Evolutionary conservation across 2,888 invertebrate species (phyloP).

Genomic region (Eupithecia dodoneata): DNA sequence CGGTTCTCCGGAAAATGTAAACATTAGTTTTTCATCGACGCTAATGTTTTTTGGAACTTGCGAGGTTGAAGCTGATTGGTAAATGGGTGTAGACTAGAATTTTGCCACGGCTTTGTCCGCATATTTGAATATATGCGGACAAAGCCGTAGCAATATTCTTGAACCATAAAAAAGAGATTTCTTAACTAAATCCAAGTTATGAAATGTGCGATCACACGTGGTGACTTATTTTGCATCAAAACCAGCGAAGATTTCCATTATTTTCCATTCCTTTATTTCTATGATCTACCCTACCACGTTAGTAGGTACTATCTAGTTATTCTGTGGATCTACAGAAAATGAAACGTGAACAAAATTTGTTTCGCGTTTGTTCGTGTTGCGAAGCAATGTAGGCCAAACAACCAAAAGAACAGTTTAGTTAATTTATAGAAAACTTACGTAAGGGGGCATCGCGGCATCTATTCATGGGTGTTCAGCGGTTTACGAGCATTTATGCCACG

Average conservation of each 20-base stretch:
- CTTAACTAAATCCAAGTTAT: too few relatives aligned
- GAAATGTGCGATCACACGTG: neutral
- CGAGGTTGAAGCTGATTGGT: neutral
- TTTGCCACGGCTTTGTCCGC: conserved; percentile 3
- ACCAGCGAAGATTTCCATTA: neutral
- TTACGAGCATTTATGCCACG: conserved; percentile 17
- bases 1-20: conserved; percentile 34
- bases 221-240: neutral
- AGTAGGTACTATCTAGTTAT: too few relatives aligned
- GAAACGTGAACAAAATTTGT: neutral
- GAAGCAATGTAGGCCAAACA: conserved; percentile 56
- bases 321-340: neutral
- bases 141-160: too few relatives aligned
- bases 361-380: neutral
- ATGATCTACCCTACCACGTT: neutral
- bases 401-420: conserved; percentile 25
- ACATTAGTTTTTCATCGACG: conserved; percentile 34
- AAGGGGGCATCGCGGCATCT: neutral
- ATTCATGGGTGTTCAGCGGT: conserved; percentile 14
- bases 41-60: conserved; percentile 5
- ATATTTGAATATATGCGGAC: too few relatives aligned
- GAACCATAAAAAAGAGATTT: too few relatives aligned
- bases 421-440: conserved; percentile 19
- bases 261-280: neutral
- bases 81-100: neutral